Base-by-base conservation (phyloP, 2,113 vertebrate genomes). In the Coptodon rendalli region DNA sequence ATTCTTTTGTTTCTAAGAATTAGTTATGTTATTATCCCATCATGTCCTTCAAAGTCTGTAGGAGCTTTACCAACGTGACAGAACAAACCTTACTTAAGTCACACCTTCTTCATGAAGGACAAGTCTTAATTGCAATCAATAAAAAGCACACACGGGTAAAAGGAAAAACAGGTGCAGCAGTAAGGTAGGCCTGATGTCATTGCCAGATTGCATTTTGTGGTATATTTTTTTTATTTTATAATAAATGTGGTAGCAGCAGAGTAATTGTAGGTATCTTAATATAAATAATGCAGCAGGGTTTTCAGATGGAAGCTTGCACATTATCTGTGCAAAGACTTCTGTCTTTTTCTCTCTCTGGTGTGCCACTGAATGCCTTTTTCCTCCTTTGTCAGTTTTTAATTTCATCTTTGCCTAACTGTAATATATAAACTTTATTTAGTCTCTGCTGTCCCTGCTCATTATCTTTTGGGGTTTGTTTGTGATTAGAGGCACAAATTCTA, bases 201-300 rank as follows among this genome's bases (percentile, higher is more conserved):
- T 24, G 52, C 40, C 40, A 56, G 36, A 14, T 68, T 68, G 36
- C 36, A 14, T 40, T 34, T 22, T 50, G 36, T 53, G 6, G 63
- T 38, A 22, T 31, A 54, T 71, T 43, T 84, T 59, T 82, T 59
- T 82, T 56, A 16, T n/a, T 86, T 22, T 52, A 52, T 85, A 78
- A 50, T 43, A 29, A 48, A 45, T 71, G 68, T 48, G 63, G 24
- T 48, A 27, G 66, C 48, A 73, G 78, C 71, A 76, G 63, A 40
- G 13, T 52, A 36, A 54, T 52, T 81, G 27, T 31, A 27, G 31
- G 57, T 31, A 83, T 81, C 68, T 56, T 22, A 50, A 7, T 73
- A 52, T 93, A 86, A 93, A 93, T 86, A 87, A 90, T 91, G 45
- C 29, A 94, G 11, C 40, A 34, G 17, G 43, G 53, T 80, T 59